These are phyloP conservation scores for Sebastes baramenuke DNA, from an alignment of 2,797 vertebrate species.

Conservation along the genomic window DNA sequence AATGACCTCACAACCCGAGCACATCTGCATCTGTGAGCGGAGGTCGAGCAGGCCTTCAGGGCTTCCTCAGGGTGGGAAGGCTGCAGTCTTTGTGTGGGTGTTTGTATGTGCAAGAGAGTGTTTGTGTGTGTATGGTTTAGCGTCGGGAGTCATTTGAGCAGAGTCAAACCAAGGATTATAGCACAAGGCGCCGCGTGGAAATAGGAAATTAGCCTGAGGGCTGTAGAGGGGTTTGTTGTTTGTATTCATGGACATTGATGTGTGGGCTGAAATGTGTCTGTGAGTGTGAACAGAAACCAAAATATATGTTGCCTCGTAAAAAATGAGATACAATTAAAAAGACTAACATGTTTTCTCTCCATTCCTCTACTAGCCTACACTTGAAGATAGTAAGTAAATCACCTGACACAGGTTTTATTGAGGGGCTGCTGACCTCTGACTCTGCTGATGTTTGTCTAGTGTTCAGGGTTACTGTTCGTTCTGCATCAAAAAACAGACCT, in stretches of 20 bases:
- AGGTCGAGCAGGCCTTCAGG: slow-evolving; percentile 19
- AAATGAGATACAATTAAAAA: background rate
- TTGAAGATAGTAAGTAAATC: background rate
- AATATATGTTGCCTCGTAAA: background rate
- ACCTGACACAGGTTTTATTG: background rate
- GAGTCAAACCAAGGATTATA: slow-evolving; percentile 71
- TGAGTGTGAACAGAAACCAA: background rate
- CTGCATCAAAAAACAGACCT: background rate
- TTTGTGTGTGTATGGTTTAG: slow-evolving; percentile 60
- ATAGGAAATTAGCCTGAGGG: slow-evolving; percentile 76
- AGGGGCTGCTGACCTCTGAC: slow-evolving; percentile 31
- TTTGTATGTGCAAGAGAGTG: slow-evolving; percentile 49
- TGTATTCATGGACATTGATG: background rate
- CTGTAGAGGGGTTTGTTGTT: slow-evolving; percentile 28
- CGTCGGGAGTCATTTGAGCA: slow-evolving; percentile 58
- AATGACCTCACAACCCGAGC: slow-evolving; percentile 13
- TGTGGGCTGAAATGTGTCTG: slow-evolving; percentile 15
- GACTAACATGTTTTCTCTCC: background rate
- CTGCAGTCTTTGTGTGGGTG: slow-evolving; percentile 37
- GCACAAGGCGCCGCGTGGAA: slow-evolving; percentile 71
- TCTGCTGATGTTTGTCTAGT: slow-evolving; percentile 6
- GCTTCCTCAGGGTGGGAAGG: slow-evolving; percentile 38
- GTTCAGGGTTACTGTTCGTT: background rate
- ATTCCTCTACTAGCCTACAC: background rate
- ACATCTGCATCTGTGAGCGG: slow-evolving; percentile 18